Evolutionary conservation across 2,888 invertebrate genomes (phyloP).

Genomic region (Tetramorium bicarinatum): DNA sequence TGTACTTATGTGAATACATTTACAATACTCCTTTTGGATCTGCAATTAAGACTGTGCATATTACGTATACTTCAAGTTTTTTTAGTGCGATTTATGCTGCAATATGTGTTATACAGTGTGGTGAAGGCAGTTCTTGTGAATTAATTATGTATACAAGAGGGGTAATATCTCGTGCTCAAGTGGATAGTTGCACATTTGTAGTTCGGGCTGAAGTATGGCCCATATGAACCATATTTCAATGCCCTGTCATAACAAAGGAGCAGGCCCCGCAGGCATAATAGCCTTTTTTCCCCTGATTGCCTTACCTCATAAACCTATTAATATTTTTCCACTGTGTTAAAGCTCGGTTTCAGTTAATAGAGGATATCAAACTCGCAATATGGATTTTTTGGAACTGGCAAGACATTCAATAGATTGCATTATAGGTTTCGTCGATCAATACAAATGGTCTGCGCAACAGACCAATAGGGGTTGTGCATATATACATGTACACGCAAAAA

Average conservation of each 20-base stretch:
- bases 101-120: neutral
- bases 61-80: neutral
- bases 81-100: neutral
- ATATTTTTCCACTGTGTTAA: slow-evolving; percentile 76
- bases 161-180: slow-evolving; percentile 26
- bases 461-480: slow-evolving; percentile 78
- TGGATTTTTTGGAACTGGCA: slow-evolving; percentile 62
- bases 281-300: slow-evolving; percentile 73
- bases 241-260: slow-evolving; percentile 74
- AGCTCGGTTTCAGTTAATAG: slow-evolving; percentile 56
- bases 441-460: slow-evolving; percentile 83
- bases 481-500: slow-evolving; percentile 73
- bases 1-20: neutral
- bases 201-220: slow-evolving; percentile 40
- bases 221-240: slow-evolving; percentile 81
- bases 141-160: slow-evolving; percentile 8
- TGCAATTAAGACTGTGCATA: neutral
- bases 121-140: neutral
- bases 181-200: slow-evolving; percentile 48
- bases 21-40: neutral
- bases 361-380: slow-evolving; percentile 54
- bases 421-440: slow-evolving; percentile 85
- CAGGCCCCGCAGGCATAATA: slow-evolving; percentile 72
- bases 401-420: slow-evolving; percentile 78
- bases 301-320: slow-evolving; percentile 76